These are phyloP conservation scores for Stegostoma tigrinum DNA, from an alignment of 2,113 vertebrate species.

Conservation along the genomic window DNA sequence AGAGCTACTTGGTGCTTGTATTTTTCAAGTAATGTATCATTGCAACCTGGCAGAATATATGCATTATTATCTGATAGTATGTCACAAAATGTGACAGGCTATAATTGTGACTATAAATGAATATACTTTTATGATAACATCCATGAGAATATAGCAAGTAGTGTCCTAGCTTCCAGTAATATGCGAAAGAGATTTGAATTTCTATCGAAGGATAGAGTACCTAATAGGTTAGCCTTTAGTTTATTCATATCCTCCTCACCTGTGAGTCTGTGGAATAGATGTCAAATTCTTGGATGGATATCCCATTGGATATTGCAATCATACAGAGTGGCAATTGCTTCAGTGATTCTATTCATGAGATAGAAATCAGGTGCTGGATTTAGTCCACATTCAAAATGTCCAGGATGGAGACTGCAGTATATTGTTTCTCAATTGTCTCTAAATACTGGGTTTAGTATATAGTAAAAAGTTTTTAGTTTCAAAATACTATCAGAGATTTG, in stretches of 20 bases:
- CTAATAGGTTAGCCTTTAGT: not conserved
- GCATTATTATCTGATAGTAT: not conserved
- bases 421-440: not conserved
- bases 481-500: no score
- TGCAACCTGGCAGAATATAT: not conserved
- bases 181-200: not conserved
- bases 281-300: not conserved
- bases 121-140: constrained; percentile 1
- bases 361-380: not conserved
- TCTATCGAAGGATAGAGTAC: not conserved
- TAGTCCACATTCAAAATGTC: not conserved
- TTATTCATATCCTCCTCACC: not conserved
- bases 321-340: not conserved
- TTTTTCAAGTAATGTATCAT: not conserved
- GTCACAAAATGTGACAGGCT: not conserved
- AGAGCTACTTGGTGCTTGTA: not conserved
- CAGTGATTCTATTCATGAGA: not conserved
- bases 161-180: not conserved
- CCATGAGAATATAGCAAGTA: not conserved
- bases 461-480: no score
- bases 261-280: not conserved
- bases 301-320: not conserved
- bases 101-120: not conserved
- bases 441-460: not conserved
- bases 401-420: not conserved